Conservation (phyloP, 2,113 vertebrate species). For the Brachionichthys hirsutus region DNA sequence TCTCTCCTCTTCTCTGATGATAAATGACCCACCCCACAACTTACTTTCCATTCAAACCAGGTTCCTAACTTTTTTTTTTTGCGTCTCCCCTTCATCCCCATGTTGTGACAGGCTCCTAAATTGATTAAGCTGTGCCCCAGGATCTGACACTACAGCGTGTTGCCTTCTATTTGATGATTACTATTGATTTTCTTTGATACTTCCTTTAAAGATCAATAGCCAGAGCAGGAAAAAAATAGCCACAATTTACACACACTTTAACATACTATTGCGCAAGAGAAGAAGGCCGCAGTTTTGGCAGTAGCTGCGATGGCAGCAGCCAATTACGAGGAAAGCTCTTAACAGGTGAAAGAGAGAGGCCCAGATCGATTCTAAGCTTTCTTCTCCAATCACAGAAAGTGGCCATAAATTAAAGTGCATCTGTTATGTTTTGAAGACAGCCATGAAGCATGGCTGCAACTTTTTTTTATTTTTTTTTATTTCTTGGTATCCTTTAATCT, state of each 20-base stretch:
- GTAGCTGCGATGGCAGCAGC: slow-evolving; percentile 73
- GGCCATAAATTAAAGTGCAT: slow-evolving; percentile 97
- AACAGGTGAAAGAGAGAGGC: slow-evolving; percentile 92
- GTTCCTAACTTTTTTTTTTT: slow-evolving; percentile 82
- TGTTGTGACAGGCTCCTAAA: slow-evolving; percentile 91
- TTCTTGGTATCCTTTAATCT: slow-evolving; percentile 47
- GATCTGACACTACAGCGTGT: slow-evolving; percentile 85
- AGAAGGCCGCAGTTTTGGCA: slow-evolving; percentile 85
- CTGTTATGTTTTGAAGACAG: slow-evolving; percentile 86
- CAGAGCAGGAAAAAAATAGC: slow-evolving; percentile 85
- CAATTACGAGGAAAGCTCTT: slow-evolving; percentile 98
- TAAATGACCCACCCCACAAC: slow-evolving; percentile 79
- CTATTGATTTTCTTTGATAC: slow-evolving; percentile 99
- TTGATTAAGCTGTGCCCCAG: slow-evolving; percentile 83
- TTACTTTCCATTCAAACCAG: slow-evolving; percentile 80
- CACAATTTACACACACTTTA: slow-evolving; percentile 91
- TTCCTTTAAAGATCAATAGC: slow-evolving; percentile 99
- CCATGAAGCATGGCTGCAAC: slow-evolving; percentile 78
- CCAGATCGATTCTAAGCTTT: slow-evolving; percentile 89
- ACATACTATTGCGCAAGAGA: slow-evolving; percentile 86
- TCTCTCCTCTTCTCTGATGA: slow-evolving; percentile 67
- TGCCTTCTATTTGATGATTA: slow-evolving; percentile 99
- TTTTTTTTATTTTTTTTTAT: slow-evolving; percentile 62
- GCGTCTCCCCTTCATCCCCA: slow-evolving; percentile 51
- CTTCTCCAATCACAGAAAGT: slow-evolving; percentile 97